These are phyloP conservation scores for Oligia strigilis DNA, from an alignment of 2,888 invertebrate genomes.

Conservation along the genomic window DNA sequence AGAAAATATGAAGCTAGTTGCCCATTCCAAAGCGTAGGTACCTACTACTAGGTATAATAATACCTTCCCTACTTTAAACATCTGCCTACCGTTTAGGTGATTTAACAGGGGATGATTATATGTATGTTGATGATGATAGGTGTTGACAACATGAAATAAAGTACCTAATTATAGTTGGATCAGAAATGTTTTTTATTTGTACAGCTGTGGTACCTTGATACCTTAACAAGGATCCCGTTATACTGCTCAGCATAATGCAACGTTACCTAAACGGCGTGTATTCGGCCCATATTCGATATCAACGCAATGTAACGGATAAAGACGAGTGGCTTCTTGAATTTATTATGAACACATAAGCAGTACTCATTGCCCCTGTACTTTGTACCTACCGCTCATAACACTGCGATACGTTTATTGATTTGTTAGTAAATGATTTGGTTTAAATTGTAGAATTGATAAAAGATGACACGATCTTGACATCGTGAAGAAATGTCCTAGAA, in stretches of 20 bases:
- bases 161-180: neutral
- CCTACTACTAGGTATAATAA: too few relatives aligned
- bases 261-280: slow-evolving; percentile 45
- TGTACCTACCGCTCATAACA: slow-evolving; percentile 58
- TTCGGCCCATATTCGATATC: slow-evolving; percentile 46
- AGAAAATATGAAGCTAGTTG: too few relatives aligned
- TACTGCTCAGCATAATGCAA: slow-evolving; percentile 48
- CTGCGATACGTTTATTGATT: slow-evolving; percentile 33
- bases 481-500: too few relatives aligned
- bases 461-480: too few relatives aligned
- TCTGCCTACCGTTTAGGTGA: neutral
- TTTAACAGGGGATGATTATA: neutral
- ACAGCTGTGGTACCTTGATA: slow-evolving; percentile 4
- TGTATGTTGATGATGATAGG: neutral
- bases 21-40: too few relatives aligned
- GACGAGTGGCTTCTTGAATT: slow-evolving; percentile 65
- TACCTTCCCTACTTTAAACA: neutral
- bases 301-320: slow-evolving; percentile 64
- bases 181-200: neutral
- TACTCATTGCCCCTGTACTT: slow-evolving; percentile 69
- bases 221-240: slow-evolving; percentile 24
- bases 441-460: neutral
- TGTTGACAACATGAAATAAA: too few relatives aligned
- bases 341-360: slow-evolving; percentile 72
- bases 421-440: slow-evolving; percentile 10